Conservation (phyloP, 2,113 vertebrate species). For the Anolis sagrei region DNA sequence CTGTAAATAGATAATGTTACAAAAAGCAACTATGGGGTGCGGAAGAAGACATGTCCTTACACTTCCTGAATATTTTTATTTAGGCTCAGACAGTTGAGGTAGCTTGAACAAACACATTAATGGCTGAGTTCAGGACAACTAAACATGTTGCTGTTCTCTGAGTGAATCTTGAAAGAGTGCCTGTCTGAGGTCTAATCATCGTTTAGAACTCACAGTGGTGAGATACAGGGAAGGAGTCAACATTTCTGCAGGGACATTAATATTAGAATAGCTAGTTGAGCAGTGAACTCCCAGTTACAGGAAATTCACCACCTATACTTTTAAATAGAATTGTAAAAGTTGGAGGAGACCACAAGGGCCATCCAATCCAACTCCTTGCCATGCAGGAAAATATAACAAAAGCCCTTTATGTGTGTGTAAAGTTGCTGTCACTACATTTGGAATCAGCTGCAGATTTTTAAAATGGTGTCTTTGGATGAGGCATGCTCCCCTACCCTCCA, state of each 20-base stretch:
- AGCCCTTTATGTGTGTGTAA: not conserved
- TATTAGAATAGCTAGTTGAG: not conserved
- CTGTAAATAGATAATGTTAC: too few relatives aligned
- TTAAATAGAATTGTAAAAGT: too few relatives aligned
- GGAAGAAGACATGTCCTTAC: not conserved
- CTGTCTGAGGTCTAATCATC: not conserved
- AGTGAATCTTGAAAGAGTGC: not conserved
- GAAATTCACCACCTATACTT: not conserved
- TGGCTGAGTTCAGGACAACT: not conserved
- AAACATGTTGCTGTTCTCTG: not conserved
- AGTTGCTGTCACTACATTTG: not conserved
- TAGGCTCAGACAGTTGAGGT: conserved; percentile 4
- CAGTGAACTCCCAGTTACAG: not conserved
- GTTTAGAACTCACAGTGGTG: not conserved
- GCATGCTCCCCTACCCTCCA: not conserved
- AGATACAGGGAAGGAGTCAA: not conserved
- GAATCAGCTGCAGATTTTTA: not conserved
- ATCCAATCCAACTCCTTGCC: too few relatives aligned
- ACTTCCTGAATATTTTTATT: not conserved
- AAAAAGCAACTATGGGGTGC: not conserved
- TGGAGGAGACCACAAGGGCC: too few relatives aligned
- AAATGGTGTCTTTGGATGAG: not conserved
- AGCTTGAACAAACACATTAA: conserved; percentile 33
- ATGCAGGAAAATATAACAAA: too few relatives aligned
- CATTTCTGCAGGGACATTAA: not conserved